Evolutionary conservation across 2,888 invertebrate genomes (phyloP), one percentile per base, ranked within the genome.

Genomic region (Odontomyia ornata): DNA sequence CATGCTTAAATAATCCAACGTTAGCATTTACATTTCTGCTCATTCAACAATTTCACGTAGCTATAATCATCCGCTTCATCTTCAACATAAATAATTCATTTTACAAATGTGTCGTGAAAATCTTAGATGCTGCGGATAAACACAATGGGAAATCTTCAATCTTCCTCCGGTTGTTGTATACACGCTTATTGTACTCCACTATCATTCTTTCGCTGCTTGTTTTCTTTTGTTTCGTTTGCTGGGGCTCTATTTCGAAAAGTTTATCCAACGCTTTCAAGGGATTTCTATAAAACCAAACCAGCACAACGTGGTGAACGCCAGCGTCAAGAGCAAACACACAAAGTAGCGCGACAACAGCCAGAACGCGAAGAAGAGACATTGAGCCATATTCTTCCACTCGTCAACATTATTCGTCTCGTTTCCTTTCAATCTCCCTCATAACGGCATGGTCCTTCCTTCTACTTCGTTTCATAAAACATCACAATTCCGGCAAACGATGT

Each of bases 81-180:
- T 3, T 25, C 60, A 25, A 23, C 60, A 73, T 73, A 57, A 73
- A 73, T 73, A 73, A 73, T 57, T 73, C 73, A 73, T 73, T 73
- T 73, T 60, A 60, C 73, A 57, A 60, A 57, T 73, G 60, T 43
- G 57, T 73, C 60, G 36, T 73, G 28, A 73, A 73, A 73, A 73
- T 73, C 73, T 36, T 43, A 73, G 60, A 57, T 52, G 21, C 73
- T 52, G 21, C 73, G 27, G 73, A 73, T 60, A 73, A 73, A 36
- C 43, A 60, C 60, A 57, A 73, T 56, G 46, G 57, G 47, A 60
- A 28, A 57, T 57, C 73, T 60, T 57, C 60, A 73, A 73, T 57
- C 73, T 60, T 73, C 18, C 25, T 52, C 27, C 46, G 43, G 28
- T 36, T 36, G 36, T 36, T 67, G 67, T 67, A 47, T 25, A 15